phyloP scores from a whole-genome alignment of 2,888 invertebrate species.

The Oscheius sp. region DNA sequence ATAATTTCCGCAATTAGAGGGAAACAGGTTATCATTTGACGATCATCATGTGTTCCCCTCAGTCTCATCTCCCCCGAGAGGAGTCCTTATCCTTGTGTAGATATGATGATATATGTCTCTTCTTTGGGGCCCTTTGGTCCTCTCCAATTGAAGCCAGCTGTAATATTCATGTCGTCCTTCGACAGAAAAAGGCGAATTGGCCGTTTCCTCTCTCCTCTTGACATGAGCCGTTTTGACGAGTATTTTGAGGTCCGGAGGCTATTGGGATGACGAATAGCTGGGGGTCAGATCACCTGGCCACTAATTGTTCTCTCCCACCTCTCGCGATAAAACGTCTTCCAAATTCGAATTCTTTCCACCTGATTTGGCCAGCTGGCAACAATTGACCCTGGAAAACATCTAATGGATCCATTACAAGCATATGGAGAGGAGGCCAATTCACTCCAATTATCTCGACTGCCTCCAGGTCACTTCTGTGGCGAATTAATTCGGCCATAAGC shows the following conservation, averaged over 20 bases:
- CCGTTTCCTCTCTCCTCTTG: conserved; percentile 10
- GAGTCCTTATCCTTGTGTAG: conserved; percentile 14
- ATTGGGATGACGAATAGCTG: background rate
- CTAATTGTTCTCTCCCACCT: background rate
- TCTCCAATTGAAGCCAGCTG: background rate
- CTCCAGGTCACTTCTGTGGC: too few relatives aligned
- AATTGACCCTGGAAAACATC: conserved; percentile 15
- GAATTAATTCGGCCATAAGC: background rate
- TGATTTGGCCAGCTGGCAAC: conserved; percentile 9
- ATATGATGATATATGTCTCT: conserved; percentile 21
- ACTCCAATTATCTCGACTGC: background rate
- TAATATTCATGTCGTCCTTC: background rate
- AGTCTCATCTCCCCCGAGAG: background rate
- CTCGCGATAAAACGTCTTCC: background rate
- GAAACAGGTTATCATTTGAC: conserved; percentile 1
- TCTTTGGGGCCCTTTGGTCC: background rate
- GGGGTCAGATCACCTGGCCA: background rate
- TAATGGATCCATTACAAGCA: too few relatives aligned
- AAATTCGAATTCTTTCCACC: background rate
- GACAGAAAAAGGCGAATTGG: conserved; percentile 11
- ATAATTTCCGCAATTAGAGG: conserved; percentile 23
- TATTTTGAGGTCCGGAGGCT: background rate
- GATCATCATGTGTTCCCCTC: background rate
- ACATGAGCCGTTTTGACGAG: conserved; percentile 25
- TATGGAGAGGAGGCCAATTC: background rate